phyloP scores from a whole-genome alignment of 2,113 vertebrate genomes.

The Pao palembangensis region DNA sequence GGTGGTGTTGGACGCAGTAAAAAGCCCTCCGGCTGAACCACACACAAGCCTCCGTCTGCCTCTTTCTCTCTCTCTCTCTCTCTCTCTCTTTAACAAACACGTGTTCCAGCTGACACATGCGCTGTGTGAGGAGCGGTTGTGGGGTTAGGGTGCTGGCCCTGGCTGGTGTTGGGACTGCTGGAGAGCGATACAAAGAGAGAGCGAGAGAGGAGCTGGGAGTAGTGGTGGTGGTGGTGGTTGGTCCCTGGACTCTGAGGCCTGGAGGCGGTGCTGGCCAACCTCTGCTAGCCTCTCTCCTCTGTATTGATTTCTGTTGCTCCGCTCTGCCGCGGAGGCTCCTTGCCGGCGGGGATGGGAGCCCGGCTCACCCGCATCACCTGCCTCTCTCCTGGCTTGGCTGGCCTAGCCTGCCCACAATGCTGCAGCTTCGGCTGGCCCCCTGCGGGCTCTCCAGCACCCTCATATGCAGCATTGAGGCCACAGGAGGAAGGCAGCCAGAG shows the following conservation, averaged over 20 bases:
- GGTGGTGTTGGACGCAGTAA: slow-evolving; percentile 63
- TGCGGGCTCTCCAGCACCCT: slow-evolving; percentile 65
- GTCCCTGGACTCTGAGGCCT: slow-evolving; percentile 73
- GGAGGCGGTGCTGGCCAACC: slow-evolving; percentile 75
- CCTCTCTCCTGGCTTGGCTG: slow-evolving; percentile 71
- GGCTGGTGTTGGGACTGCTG: slow-evolving; percentile 66
- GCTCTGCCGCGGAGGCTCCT: slow-evolving; percentile 67
- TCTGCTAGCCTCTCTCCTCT: slow-evolving; percentile 77
- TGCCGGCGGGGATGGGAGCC: slow-evolving; percentile 73
- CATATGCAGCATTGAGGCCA: slow-evolving; percentile 58
- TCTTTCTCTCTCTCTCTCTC: slow-evolving; percentile 17
- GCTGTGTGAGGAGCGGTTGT: slow-evolving; percentile 52
- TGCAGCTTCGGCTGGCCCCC: slow-evolving; percentile 67
- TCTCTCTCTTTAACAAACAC: slow-evolving; percentile 35
- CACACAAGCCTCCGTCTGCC: slow-evolving; percentile 58
- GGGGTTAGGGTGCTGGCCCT: slow-evolving; percentile 64
- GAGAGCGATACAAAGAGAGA: slow-evolving; percentile 60
- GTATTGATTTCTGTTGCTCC: slow-evolving; percentile 78
- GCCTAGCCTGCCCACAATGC: slow-evolving; percentile 71
- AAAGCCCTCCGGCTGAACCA: slow-evolving; percentile 71
- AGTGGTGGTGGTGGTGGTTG: slow-evolving; percentile 50
- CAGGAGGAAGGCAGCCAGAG: slow-evolving; percentile 68
- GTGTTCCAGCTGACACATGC: slow-evolving; percentile 34
- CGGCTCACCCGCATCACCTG: slow-evolving; percentile 71
- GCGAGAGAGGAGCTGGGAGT: slow-evolving; percentile 60